Conservation (phyloP, 2,797 vertebrate genomes). For the Acanthurus leucopareius region DNA sequence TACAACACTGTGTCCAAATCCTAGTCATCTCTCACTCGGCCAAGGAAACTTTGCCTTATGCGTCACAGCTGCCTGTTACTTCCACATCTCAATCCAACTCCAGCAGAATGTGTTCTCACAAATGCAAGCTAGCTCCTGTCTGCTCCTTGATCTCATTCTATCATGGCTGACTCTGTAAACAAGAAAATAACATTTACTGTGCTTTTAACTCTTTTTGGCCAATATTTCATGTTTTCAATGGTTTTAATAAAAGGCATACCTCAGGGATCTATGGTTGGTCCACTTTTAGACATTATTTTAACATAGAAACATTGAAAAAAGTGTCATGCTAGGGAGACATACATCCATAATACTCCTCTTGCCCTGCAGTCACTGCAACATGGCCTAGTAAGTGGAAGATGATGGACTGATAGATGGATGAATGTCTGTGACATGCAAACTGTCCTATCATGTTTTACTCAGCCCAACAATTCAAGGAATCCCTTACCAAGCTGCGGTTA, state of each 20-base stretch:
- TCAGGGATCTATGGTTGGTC: slow-evolving; percentile 11
- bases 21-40: slow-evolving; percentile 31
- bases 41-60: slow-evolving; percentile 64
- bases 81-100: slow-evolving; percentile 62
- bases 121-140: slow-evolving; percentile 33
- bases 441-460: neutral
- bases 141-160: slow-evolving; percentile 57
- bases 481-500: neutral
- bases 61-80: slow-evolving; percentile 63
- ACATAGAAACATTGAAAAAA: too few relatives aligned
- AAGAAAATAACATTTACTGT: neutral
- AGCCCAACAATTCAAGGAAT: neutral
- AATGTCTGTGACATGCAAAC: too few relatives aligned
- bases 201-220: slow-evolving; percentile 4
- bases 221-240: too few relatives aligned
- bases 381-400: too few relatives aligned
- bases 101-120: slow-evolving; percentile 45
- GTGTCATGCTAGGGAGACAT: too few relatives aligned
- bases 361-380: too few relatives aligned
- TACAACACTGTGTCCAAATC: slow-evolving; percentile 46
- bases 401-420: too few relatives aligned
- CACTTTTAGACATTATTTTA: neutral
- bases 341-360: too few relatives aligned
- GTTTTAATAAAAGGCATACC: neutral
- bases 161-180: slow-evolving; percentile 25